Evolutionary conservation across 1,140 invertebrate species (phyloP).

Genomic region (Drosophila bocki): DNA sequence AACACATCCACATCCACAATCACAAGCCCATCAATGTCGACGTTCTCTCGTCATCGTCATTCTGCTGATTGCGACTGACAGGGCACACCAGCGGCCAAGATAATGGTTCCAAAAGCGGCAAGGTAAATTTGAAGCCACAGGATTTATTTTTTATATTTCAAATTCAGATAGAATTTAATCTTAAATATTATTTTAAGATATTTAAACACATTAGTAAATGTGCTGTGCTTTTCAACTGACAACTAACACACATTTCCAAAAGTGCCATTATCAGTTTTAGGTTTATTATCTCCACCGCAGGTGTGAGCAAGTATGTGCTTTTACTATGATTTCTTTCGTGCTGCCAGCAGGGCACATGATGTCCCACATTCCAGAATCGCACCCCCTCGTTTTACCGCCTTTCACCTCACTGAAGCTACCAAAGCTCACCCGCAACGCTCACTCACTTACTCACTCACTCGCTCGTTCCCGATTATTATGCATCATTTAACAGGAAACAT

Average conservation of each 20-base stretch:
- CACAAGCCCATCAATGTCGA: slow-evolving; percentile 58
- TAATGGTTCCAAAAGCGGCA: background rate
- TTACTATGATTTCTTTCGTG: slow-evolving; percentile 67
- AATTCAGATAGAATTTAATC: background rate
- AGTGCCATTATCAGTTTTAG: background rate
- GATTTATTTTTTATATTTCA: background rate
- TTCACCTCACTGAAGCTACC: slow-evolving; percentile 51
- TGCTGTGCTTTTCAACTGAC: background rate
- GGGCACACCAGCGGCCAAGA: slow-evolving; percentile 23
- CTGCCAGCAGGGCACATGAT: slow-evolving; percentile 52
- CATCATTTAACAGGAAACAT: slow-evolving; percentile 82
- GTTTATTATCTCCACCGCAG: slow-evolving; percentile 12
- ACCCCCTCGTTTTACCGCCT: slow-evolving; percentile 24
- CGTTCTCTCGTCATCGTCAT: slow-evolving; percentile 51
- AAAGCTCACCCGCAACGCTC: slow-evolving; percentile 74
- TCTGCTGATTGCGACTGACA: slow-evolving; percentile 45
- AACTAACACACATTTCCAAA: background rate
- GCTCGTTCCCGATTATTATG: slow-evolving; percentile 71
- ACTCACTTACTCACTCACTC: slow-evolving; percentile 39
- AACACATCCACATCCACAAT: slow-evolving; percentile 38
- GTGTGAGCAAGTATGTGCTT: slow-evolving; percentile 24
- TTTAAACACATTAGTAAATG: background rate
- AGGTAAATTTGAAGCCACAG: background rate
- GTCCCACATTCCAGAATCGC: slow-evolving; percentile 58
- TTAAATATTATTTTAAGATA: background rate